A percentile compares a stretch with the other conserved stretches of the same genome.
Evolutionary conservation across 2,888 invertebrate genomes (phyloP).

Genomic region (Limnephilus lunatus): DNA sequence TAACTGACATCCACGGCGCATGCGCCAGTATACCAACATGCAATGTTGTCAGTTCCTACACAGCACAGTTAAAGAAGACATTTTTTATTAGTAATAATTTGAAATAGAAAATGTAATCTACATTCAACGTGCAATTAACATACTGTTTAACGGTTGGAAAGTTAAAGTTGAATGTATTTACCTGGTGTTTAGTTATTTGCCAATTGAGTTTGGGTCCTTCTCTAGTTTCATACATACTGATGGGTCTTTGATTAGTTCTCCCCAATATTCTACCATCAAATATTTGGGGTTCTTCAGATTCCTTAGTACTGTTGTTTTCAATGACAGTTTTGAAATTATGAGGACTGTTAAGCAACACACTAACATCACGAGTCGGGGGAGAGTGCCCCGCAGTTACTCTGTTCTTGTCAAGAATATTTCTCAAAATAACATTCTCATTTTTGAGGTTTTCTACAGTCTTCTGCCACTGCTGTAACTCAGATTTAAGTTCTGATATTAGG

Average conservation of each 20-base stretch:
- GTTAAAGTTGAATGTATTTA: conserved; percentile 68
- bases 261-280: conserved; percentile 72
- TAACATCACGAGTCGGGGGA: conserved; percentile 68
- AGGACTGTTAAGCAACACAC: conserved; percentile 45
- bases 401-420: conserved; percentile 77
- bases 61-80: too few species aligned
- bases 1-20: too few species aligned
- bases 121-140: too few species aligned
- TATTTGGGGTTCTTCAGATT: conserved; percentile 75
- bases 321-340: conserved; percentile 46
- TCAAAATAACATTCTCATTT: conserved; percentile 87
- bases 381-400: conserved; percentile 72
- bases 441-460: conserved; percentile 86
- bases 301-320: conserved; percentile 74
- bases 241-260: conserved; percentile 82
- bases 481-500: conserved; percentile 81
- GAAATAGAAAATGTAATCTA: too few species aligned
- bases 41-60: too few species aligned
- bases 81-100: too few species aligned
- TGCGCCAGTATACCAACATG: too few species aligned
- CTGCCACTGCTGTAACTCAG: conserved; percentile 80
- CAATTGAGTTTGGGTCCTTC: conserved; percentile 82
- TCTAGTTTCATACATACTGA: conserved; percentile 92
- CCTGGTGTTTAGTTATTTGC: conserved; percentile 80
- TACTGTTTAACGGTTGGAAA: too few species aligned